A percentile compares a stretch with the other conserved stretches of the same genome.
Conservation (phyloP, 92 coral and sea anemone species). For the Siderastrea siderea region DNA sequence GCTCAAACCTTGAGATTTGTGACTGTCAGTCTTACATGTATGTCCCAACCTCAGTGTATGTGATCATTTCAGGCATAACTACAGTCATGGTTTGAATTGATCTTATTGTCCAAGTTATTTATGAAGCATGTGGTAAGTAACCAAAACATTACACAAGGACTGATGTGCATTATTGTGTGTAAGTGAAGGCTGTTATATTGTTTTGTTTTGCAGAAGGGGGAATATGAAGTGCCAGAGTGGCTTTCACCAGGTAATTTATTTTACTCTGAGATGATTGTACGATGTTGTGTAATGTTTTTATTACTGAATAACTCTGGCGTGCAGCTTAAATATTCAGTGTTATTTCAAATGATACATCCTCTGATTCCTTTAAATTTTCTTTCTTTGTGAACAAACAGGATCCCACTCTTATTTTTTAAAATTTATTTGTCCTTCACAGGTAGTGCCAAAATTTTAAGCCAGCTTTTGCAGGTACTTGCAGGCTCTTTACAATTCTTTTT, state of each 20-base stretch:
- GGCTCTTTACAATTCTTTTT: no score
- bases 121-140: no score
- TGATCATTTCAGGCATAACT: no score
- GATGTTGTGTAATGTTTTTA: no score
- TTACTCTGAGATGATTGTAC: background rate
- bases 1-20: no score
- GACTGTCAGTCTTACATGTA: no score
- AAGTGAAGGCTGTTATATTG: background rate
- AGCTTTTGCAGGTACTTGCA: conserved; percentile 82
- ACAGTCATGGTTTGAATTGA: no score
- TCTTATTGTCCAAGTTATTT: no score
- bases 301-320: background rate
- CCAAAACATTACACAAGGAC: no score
- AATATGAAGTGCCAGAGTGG: conserved; percentile 93
- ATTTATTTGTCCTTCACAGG: conserved; percentile 56
- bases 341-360: background rate
- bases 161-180: background rate
- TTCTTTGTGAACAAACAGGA: no score
- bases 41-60: no score
- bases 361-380: background rate
- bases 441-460: conserved; percentile 76
- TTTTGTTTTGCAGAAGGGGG: conserved; percentile 82
- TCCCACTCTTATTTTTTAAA: no score
- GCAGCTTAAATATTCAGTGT: background rate
- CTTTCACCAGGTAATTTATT: conserved; percentile 81